Evolutionary conservation across 2,888 invertebrate genomes (phyloP), one percentile per base, ranked within the genome.

Genomic region (Drosophila recens): DNA sequence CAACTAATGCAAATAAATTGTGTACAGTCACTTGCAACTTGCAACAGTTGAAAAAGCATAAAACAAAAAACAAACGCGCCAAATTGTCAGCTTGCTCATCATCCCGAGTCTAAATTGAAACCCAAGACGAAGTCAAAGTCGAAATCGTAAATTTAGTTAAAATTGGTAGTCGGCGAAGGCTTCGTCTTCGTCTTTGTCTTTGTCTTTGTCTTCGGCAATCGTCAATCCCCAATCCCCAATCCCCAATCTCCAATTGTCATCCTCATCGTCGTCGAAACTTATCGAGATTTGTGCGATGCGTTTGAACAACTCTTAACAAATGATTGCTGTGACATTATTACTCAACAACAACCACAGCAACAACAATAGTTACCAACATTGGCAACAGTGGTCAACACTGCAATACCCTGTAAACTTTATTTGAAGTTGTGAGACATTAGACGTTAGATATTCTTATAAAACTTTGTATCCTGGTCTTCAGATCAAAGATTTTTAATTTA

Each of bases 1-100:
- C 88, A 88, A 88, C 88, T 85, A 83, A 83, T 88, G 83, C 88
- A 85, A 83, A 88, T 88, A 83, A 79, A 84, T 84, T 87, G 82
- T 75, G 54, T 72, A 72, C 82, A 76, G 71, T 82, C 79, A 85
- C 82, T 79, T 78, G 70, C 65, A 67, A 65, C 45, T 20, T 23
- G 20, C 15, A 43, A 36, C 46, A 30, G 10, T 8, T 38, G 48
- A 42, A 27, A 45, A 36, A 17, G 5, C 4, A 27, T 27, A 45
- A 36, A 17, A 27, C 34, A 45, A 43, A 17, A 51, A 38, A 56
- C 49, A 46, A 57, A 56, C 38, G 49, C 49, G 59, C 57, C 59
- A 53, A 49, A 69, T 69, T 65, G 74, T 61, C 74, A 62, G 67
- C 58, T 27, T 68, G 85, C 86, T 82, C 82, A 82, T 85, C 88